Percentiles rank a stretch among this genome's conserved stretches.
Evolutionary conservation across 2,888 invertebrate species (phyloP).

Genomic region (Apocheima hispidaria): DNA sequence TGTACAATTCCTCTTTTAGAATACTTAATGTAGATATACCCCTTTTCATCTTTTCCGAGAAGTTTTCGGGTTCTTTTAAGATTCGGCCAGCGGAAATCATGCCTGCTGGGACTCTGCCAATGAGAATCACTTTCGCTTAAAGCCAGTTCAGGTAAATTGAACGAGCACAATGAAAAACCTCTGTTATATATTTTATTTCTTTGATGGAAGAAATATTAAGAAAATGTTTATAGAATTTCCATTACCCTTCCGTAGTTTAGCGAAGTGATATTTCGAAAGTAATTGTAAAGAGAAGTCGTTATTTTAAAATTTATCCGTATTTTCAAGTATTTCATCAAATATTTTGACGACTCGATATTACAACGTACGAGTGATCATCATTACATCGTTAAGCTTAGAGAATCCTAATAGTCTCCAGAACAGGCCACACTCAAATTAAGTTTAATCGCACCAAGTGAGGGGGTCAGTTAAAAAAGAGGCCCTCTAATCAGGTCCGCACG

Average conservation of each 20-base stretch:
- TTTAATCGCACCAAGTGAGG: conserved; percentile 82
- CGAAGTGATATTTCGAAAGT: conserved; percentile 14
- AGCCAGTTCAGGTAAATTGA: conserved; percentile 57
- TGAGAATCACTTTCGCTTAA: conserved; percentile 53
- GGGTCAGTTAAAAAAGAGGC: conserved; percentile 86
- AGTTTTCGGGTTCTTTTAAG: conserved; percentile 75
- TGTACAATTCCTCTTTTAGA: conserved; percentile 80
- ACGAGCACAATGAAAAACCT: conserved; percentile 45
- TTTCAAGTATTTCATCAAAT: neutral
- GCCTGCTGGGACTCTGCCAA: conserved; percentile 61
- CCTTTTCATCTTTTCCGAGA: conserved; percentile 76
- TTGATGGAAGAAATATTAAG: conserved; percentile 39
- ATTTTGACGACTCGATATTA: neutral
- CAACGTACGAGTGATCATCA: neutral
- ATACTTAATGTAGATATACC: conserved; percentile 81
- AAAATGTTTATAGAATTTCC: conserved; percentile 37
- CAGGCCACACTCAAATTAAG: conserved; percentile 81
- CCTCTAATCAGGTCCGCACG: conserved; percentile 84
- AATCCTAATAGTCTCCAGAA: conserved; percentile 71
- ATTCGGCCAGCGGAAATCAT: conserved; percentile 72
- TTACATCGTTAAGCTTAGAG: conserved; percentile 52
- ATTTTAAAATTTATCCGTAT: neutral
- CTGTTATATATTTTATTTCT: conserved; percentile 36
- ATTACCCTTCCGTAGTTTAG: conserved; percentile 21
- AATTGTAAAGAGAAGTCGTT: conserved; percentile 11